A percentile compares a stretch with the other conserved stretches of the same genome.
Conservation (phyloP, 1,140 invertebrate genomes). For the Drosophila elegans region DNA sequence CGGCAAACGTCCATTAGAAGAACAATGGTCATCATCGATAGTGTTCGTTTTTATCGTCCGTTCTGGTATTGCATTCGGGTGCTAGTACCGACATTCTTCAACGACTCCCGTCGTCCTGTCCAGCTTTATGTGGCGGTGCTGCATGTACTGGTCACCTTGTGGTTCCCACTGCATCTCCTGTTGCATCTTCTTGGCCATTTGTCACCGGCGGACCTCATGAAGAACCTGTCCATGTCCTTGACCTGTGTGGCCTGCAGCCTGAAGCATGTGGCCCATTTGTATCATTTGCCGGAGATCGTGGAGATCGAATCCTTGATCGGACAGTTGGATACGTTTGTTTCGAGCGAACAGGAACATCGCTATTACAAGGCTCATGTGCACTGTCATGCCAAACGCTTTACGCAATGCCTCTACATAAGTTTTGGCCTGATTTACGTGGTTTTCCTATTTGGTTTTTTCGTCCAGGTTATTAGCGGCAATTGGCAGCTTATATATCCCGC, state of each 20-base stretch:
- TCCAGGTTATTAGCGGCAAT: not conserved
- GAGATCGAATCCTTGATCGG: constrained; percentile 42
- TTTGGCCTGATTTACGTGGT: constrained; percentile 33
- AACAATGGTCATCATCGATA: constrained; percentile 45
- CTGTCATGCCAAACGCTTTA: constrained; percentile 19
- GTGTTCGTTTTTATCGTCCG: constrained; percentile 49
- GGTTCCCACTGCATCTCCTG: constrained; percentile 61
- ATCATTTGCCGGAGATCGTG: constrained; percentile 37
- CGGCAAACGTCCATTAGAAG: not conserved
- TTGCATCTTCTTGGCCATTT: constrained; percentile 33
- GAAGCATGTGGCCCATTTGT: constrained; percentile 43
- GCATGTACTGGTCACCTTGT: constrained; percentile 45
- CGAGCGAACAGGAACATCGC: constrained; percentile 20
- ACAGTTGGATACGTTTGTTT: constrained; percentile 36
- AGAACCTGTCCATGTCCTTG: constrained; percentile 50
- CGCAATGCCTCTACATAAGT: constrained; percentile 39
- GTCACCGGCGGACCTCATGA: constrained; percentile 25
- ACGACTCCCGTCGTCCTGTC: not conserved
- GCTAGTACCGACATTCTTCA: constrained; percentile 49
- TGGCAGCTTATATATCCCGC: constrained; percentile 41
- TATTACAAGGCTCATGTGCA: constrained; percentile 40
- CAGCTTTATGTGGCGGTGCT: constrained; percentile 19
- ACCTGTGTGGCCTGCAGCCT: constrained; percentile 48
- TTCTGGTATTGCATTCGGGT: constrained; percentile 59
- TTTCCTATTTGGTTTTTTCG: not conserved